phyloP scores from a whole-genome alignment of 2,797 vertebrate genomes.

The Sparus aurata region DNA sequence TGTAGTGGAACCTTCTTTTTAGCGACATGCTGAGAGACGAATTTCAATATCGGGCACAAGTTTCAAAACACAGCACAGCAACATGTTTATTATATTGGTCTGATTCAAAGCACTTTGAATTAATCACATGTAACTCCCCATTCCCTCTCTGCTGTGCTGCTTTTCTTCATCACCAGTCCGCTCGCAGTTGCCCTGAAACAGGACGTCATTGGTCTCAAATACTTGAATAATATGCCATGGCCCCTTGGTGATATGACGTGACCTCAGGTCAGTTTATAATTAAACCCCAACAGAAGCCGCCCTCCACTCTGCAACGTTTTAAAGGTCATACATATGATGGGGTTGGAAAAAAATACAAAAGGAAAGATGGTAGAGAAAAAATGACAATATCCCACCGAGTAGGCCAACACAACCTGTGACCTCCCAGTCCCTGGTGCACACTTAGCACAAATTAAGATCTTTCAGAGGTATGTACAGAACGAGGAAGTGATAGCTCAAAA shows the following conservation, averaged over 20 bases:
- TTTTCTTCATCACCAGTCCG: constrained; percentile 37
- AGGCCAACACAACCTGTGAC: constrained; percentile 42
- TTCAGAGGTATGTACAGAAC: constrained; percentile 31
- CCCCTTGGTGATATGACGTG: constrained; percentile 51
- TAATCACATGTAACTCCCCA: not conserved
- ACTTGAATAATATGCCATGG: constrained; percentile 60
- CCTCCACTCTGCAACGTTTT: constrained; percentile 55
- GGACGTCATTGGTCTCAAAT: constrained; percentile 35
- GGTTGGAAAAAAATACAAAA: constrained; percentile 1
- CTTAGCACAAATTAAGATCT: constrained; percentile 54
- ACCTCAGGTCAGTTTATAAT: constrained; percentile 75
- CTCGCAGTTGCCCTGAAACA: constrained; percentile 29
- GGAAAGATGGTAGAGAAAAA: constrained; percentile 12
- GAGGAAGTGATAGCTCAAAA: constrained; percentile 12
- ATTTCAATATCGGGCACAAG: constrained; percentile 31
- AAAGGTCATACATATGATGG: constrained; percentile 69
- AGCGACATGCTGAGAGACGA: constrained; percentile 17
- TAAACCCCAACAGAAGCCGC: constrained; percentile 70
- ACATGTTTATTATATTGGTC: constrained; percentile 3
- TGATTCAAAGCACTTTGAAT: constrained; percentile 27
- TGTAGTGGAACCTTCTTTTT: constrained; percentile 42
- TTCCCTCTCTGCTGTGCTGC: constrained; percentile 2
- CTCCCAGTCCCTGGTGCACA: constrained; percentile 44
- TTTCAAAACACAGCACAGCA: not conserved
- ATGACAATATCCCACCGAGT: constrained; percentile 39